phyloP scores from a whole-genome alignment of 2,888 invertebrate species.

The Phlogophora meticulosa region DNA sequence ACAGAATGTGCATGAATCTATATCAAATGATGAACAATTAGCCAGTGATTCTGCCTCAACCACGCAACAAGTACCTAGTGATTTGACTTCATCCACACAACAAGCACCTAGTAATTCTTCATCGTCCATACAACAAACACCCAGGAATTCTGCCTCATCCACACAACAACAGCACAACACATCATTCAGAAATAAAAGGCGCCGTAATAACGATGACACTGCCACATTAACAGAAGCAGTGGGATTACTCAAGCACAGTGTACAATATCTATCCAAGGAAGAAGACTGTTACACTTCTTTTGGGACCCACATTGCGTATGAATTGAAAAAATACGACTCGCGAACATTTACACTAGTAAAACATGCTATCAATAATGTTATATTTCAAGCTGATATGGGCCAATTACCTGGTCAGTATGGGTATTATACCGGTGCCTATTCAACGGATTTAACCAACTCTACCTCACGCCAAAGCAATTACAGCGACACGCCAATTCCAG shows the following conservation, averaged over 20 bases:
- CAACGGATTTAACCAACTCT: slow-evolving; percentile 52
- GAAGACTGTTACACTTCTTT: slow-evolving; percentile 54
- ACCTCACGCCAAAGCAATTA: slow-evolving; percentile 46
- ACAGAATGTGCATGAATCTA: slow-evolving; percentile 20
- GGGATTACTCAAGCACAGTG: slow-evolving; percentile 57
- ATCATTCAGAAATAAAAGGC: slow-evolving; percentile 50
- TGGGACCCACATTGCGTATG: slow-evolving; percentile 55
- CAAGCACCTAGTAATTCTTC: slow-evolving; percentile 49
- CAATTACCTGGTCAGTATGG: slow-evolving; percentile 45
- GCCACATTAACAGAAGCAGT: slow-evolving; percentile 53
- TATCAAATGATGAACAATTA: slow-evolving; percentile 33
- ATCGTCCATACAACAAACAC: slow-evolving; percentile 46
- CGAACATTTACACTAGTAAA: slow-evolving; percentile 41
- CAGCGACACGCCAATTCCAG: slow-evolving; percentile 2
- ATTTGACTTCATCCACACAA: slow-evolving; percentile 50
- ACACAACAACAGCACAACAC: slow-evolving; percentile 52
- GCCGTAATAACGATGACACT: slow-evolving; percentile 49
- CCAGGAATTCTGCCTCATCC: slow-evolving; percentile 45
- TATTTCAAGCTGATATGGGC: slow-evolving; percentile 55
- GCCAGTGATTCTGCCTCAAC: slow-evolving; percentile 35
- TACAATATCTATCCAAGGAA: slow-evolving; percentile 57
- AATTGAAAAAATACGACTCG: slow-evolving; percentile 53
- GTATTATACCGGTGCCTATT: slow-evolving; percentile 50
- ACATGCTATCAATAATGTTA: slow-evolving; percentile 56
- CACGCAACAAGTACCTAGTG: slow-evolving; percentile 48